A percentile compares a stretch with the other conserved stretches of the same genome.
phyloP scores from a whole-genome alignment of 1,140 invertebrate species.

The Aphelenchoides avenae region DNA sequence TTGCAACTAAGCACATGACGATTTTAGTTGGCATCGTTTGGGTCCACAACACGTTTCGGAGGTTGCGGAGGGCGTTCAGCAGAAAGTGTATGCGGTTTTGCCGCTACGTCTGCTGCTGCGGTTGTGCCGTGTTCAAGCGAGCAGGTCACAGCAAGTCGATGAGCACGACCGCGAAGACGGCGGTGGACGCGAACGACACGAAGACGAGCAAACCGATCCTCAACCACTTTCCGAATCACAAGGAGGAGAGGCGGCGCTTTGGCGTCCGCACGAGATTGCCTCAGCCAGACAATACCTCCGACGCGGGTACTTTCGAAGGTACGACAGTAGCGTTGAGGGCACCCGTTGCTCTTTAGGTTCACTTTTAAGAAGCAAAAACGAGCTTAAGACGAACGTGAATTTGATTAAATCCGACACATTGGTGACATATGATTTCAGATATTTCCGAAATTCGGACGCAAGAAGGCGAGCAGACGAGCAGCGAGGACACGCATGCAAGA shows the following conservation, averaged over 20 bases:
- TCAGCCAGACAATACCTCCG: conserved; percentile 47
- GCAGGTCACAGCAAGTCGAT: conserved; percentile 14
- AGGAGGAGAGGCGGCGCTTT: too few relatives aligned
- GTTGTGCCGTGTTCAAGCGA: conserved; percentile 7
- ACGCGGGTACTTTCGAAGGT: conserved; percentile 59
- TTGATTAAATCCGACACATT: too few relatives aligned
- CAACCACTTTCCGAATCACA: conserved; percentile 5
- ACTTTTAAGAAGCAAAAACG: too few relatives aligned
- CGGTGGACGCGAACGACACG: conserved; percentile 14
- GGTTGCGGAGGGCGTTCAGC: conserved; percentile 38
- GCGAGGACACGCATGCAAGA: conserved; percentile 49
- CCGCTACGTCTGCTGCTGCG: conserved; percentile 12
- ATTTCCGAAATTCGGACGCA: conserved; percentile 57
- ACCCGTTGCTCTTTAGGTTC: conserved; percentile 1
- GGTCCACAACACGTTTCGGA: conserved; percentile 48
- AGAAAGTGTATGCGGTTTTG: conserved; percentile 26
- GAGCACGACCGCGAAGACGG: conserved; percentile 34
- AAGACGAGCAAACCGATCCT: conserved; percentile 16
- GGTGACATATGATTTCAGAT: conserved; percentile 36
- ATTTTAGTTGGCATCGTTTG: conserved; percentile 54
- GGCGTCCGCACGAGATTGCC: conserved; percentile 18
- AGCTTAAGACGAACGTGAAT: too few relatives aligned
- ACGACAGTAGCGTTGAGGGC: neutral
- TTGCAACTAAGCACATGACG: neutral
- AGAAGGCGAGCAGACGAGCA: conserved; percentile 43